Base-by-base conservation (phyloP, 2,888 invertebrate genomes). In the Rutpela maculata region DNA sequence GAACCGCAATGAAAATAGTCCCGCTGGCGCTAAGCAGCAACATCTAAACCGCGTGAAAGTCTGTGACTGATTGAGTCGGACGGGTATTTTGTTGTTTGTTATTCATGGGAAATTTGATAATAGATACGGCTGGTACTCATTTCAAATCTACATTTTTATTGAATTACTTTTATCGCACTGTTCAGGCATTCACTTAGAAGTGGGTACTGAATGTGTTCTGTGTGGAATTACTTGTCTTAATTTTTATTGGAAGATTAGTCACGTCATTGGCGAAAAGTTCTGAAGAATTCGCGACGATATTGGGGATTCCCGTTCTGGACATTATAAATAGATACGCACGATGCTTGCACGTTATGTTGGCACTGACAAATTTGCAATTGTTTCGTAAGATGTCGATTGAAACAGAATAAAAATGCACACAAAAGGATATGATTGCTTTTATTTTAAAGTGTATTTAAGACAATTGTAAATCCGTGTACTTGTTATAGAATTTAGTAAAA, bases 61-160 rank as follows among this genome's bases (percentile, higher is more conserved):
- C 31, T 18, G 57, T 35, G 19, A 59, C 35, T 17, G 57, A 69
- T 69, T 59, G 59, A 59, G 18, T 12, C 19, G 35, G n/a, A 35
- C 55, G 55, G 15, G 57, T 38, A 35, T 17, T 68, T 68, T 26
- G 35, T 68, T 43, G n/a, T 43, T 35, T 35, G 11, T 11, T 57
- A 35, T 17, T 69, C 69, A 18, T 59, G 31, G 69, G 59, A 59
- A 69, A 35, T 57, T 57, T 69, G 69, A 59, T 69, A 69, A 69
- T 15, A 22, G 31, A 62, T 62, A 62, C 31, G 35, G 10, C 6
- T 17, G 5, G 0, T 18, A 17, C 35, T 38, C 35, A 38, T 35
- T 55, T 55, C n/a, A 55, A 50, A 50, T 19, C 15, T 18, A 67
- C 7, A 18, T 19, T 17, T 19, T 59, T 59, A n/a, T 50, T 1